Evolutionary conservation across 2,888 invertebrate species (phyloP), one percentile per base, ranked within the genome.

Genomic region (Chymomyza fuscimana): DNA sequence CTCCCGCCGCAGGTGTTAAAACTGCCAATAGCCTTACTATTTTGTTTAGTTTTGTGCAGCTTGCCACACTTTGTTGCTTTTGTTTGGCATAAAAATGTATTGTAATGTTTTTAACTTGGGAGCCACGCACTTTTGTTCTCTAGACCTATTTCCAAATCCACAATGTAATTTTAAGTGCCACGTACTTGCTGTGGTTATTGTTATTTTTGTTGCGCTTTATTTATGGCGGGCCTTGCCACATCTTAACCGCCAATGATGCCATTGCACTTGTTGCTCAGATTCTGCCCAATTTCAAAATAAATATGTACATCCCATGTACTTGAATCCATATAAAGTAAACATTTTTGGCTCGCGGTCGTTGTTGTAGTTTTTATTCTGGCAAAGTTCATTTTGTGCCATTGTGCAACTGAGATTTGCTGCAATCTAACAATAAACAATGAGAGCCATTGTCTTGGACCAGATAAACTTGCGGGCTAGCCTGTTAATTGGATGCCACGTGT

Each of bases 211-310:
- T 29, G 51, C 72, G 69, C 72, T 71, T 87, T 79, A 82, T 87
- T 87, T 87, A 83, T 80, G 82, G 69, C 50, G 68, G 69, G 66
- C 67, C 68, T 80, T 86, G 73, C 80, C 72, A 76, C 85, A 84
- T 72, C 69, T 73, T 46, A 58, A 15, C 25, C 54, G 67, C 51
- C 65, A 56, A 56, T 52, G 62, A 60, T 29, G 61, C 73, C 54
- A 63, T 69, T 87, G 80, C 87, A 84, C 79, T 87, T 87, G 86
- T 78, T 85, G 87, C 87, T 73, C 25, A 19, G n/a, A 22, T 58
- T 29, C 22, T 77, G 71, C 74, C 70, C 19, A 58, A 25, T 46
- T 46, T 54, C 54, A 5, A 12, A 60, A 62, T 50, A 29, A 19
- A 25, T 16, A 66, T 56, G 46, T 72, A 80, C 36, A 63, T 54